Base-by-base conservation (phyloP, 2,113 vertebrate species). In the Syngnathus floridae region DNA sequence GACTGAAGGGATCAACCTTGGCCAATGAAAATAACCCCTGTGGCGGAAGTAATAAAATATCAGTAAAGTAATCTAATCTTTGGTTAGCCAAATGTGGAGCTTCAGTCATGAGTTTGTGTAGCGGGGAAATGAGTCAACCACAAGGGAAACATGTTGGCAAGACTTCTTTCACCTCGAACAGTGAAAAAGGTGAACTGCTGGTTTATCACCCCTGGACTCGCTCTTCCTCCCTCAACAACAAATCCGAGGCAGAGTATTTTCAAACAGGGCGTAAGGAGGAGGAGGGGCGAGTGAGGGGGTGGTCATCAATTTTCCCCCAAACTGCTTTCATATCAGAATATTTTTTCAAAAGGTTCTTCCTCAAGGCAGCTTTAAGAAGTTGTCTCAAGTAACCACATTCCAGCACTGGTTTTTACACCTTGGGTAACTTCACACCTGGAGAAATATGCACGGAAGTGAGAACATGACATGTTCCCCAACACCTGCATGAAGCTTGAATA, bases 201-300 rank as follows among this genome's bases (percentile, higher is more conserved):
- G 19, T 21, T 66, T 49, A 69, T 62, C 41, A 66, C 35, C 49
- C 21, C 7, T 16, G 38, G 11, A n/a, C 67, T 67, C n/a, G 48
- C 63, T 38, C 13, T 65, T 51, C 59, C 60, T 70, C 64, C 64
- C 64, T 56, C 62, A 56, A 9, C 49, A 36, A 69, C 14, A 36
- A 62, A 54, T 62, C 56, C 59, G 9, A 61, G 38, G 59, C 22
- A 11, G 35, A n/a, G 31, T 64, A 13, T 49, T 36, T 64, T 21
- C 31, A 63, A 22, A 17, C 45, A 48, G 41, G 17, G 43, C n/a
- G 26, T 46, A 31, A 46, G 14, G 9, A 63, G 16, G 1, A 59
- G 19, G 3, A 55, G 13, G 4, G 26, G 26, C 26, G 7, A 31
- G 10, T 1, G 38, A 11, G 40, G 38, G 38, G 4, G 38, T 0